Base-by-base conservation (phyloP, 2,888 invertebrate species). In the Andrena dorsata region DNA sequence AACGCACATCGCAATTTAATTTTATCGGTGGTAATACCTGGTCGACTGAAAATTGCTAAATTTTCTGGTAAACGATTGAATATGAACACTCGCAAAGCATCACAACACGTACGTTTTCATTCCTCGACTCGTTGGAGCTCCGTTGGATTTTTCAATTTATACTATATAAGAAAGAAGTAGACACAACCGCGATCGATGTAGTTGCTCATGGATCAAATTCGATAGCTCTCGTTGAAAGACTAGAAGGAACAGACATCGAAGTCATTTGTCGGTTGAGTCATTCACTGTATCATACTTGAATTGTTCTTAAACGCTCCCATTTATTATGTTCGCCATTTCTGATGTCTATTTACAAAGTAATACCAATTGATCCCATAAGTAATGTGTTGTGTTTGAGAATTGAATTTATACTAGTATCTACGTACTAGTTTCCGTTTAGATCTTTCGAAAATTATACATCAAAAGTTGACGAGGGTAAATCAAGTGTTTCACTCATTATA, bases 161-260 rank as follows among this genome's bases (percentile, higher is more conserved):
- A 69, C 53, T 53, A 53, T 61, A 60, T 1, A 20, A 35, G 76
- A 69, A 68, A 80, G 71, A 80, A 64, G 53, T 49, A 64, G 79
- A 35, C 49, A 76, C 63, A 76, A 66, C 60, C 76, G 64, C 88
- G 86, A 88, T 88, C 88, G 84, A 81, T 71, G 82, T 71, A 84
- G 83, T 83, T 73, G 77, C 60, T 81, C 82, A 65, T 77, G 84
- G 88, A 88, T 88, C 88, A 81, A 88, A 88, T 88, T 88, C 88
- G 84, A 88, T 88, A 88, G 81, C 88, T 88, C 81, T 70, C 78
- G 78, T 60, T 87, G 87, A 81, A 88, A 88, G 80, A 80, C 83
- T 81, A 88, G 88, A 84, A 86, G 83, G 70, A 66, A 65, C 63
- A 75, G 88, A 80, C 76, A 83, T 87, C 66, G 74, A 76, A 72